A percentile compares a stretch with the other conserved stretches of the same genome.
These are phyloP conservation scores for Agelas oroides DNA, from an alignment of 37 sponge, comb jelly and placozoan species.

Conservation along the genomic window DNA sequence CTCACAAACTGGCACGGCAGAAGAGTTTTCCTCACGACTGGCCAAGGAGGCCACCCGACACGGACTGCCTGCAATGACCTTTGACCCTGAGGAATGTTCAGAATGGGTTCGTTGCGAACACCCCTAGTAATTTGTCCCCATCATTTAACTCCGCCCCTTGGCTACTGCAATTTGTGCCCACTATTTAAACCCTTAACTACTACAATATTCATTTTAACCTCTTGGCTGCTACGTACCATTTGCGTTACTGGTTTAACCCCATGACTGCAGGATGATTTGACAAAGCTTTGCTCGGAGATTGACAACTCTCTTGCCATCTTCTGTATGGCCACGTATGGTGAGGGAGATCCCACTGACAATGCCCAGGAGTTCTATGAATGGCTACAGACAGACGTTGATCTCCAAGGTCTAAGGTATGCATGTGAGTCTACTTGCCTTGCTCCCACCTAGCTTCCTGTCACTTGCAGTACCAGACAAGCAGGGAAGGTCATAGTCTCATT, in stretches of 20 bases:
- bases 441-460: background rate
- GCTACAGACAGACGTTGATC: constrained; percentile 65
- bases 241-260: no score
- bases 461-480: no score
- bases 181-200: background rate
- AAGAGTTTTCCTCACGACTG: constrained; percentile 91
- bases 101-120: constrained; percentile 74
- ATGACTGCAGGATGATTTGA: constrained; percentile 70
- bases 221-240: no score
- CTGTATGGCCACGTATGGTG: constrained; percentile 96
- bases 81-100: constrained; percentile 93
- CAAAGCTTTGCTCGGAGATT: constrained; percentile 63
- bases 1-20: constrained; percentile 99
- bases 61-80: constrained; percentile 87
- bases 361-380: constrained; percentile 88
- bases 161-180: no score
- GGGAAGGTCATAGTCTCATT: no score
- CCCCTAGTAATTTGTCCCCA: no score
- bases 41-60: constrained; percentile 86
- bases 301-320: constrained; percentile 86
- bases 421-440: background rate
- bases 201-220: background rate
- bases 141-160: no score
- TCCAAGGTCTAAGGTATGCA: constrained; percentile 56
- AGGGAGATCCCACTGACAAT: constrained; percentile 99